A percentile compares a stretch with the other conserved stretches of the same genome.
These are phyloP conservation scores for Mythimna loreyi DNA, from an alignment of 2,888 invertebrate species.

Conservation along the genomic window DNA sequence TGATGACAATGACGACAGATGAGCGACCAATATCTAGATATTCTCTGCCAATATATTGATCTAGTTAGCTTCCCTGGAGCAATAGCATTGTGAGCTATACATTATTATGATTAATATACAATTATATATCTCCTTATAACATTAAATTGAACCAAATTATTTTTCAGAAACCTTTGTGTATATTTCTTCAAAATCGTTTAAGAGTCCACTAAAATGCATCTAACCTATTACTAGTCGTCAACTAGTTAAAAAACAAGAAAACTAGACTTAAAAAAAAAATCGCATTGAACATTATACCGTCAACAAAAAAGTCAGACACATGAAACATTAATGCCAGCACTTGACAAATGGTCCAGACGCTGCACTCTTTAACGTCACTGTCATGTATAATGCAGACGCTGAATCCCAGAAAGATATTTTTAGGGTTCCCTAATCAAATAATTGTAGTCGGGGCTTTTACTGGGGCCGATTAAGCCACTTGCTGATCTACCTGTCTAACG, in stretches of 20 bases:
- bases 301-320: slow-evolving; percentile 64
- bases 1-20: slow-evolving; percentile 15
- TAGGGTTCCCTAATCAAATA: slow-evolving; percentile 8
- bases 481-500: too few species aligned
- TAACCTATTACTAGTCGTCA: not conserved
- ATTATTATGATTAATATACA: too few species aligned
- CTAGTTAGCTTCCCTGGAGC: not conserved
- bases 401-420: slow-evolving; percentile 72
- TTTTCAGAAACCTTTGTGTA: too few species aligned
- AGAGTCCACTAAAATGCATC: too few species aligned
- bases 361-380: slow-evolving; percentile 82
- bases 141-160: too few species aligned
- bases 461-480: too few species aligned
- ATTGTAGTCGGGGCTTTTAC: not conserved
- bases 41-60: not conserved
- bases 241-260: slow-evolving; percentile 19
- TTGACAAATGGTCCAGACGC: slow-evolving; percentile 84
- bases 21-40: too few species aligned
- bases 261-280: slow-evolving; percentile 54
- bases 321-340: slow-evolving; percentile 79
- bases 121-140: not conserved
- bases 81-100: not conserved
- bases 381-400: slow-evolving; percentile 75
- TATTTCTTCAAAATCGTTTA: too few species aligned
- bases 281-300: slow-evolving; percentile 45